Conservation (phyloP, 2,888 invertebrate genomes). For the Heliconius ismenius region DNA sequence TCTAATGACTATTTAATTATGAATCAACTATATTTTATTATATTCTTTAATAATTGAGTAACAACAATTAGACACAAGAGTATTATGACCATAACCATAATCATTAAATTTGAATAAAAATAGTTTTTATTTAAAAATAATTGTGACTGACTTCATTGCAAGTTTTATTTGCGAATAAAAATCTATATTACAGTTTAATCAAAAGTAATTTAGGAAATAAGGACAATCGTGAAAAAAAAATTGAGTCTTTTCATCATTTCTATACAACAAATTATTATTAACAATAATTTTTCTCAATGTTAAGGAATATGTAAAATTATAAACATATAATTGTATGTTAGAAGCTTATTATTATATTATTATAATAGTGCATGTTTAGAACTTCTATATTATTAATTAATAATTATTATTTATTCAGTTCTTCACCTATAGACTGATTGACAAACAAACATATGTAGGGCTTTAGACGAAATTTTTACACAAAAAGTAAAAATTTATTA, state of each 20-base stretch:
- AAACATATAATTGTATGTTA: conserved; percentile 34
- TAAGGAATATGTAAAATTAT: conserved; percentile 28
- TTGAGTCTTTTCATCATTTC: neutral
- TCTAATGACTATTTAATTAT: neutral
- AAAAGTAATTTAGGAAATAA: neutral
- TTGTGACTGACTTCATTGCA: too few species aligned
- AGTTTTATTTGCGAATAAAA: too few species aligned
- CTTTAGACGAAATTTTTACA: conserved; percentile 36
- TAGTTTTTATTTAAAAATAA: too few species aligned
- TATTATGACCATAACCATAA: too few species aligned
- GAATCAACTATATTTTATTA: neutral
- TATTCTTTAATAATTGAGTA: neutral
- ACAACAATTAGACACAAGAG: too few species aligned
- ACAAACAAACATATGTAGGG: conserved; percentile 27
- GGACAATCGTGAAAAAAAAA: neutral
- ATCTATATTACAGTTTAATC: too few species aligned
- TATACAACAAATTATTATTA: neutral
- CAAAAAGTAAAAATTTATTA: conserved; percentile 31
- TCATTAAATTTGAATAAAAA: too few species aligned
- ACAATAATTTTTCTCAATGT: neutral
- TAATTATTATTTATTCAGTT: conserved; percentile 40
- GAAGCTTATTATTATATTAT: conserved; percentile 39
- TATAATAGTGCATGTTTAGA: conserved; percentile 43
- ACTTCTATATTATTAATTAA: conserved; percentile 27
- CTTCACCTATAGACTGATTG: conserved; percentile 44